These are phyloP conservation scores for Epinotia ramella DNA, from an alignment of 2,888 invertebrate species.

Conservation along the genomic window DNA sequence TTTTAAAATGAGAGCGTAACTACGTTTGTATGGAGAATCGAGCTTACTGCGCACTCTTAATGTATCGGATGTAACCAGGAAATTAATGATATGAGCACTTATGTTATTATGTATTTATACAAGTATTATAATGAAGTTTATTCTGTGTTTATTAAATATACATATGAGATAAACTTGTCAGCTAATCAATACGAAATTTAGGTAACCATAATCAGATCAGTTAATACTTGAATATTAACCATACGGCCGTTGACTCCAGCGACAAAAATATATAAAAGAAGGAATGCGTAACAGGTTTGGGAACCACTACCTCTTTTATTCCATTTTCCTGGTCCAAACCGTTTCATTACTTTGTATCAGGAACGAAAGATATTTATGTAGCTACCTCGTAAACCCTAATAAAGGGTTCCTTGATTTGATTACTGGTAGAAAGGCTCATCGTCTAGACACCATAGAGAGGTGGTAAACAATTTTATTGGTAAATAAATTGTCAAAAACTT, in stretches of 20 bases:
- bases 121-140: too few relatives aligned
- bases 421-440: neutral
- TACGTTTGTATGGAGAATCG: too few relatives aligned
- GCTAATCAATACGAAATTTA: neutral
- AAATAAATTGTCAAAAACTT: neutral
- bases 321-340: conserved; percentile 34
- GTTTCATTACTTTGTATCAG: conserved; percentile 22
- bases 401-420: neutral
- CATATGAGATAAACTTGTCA: neutral
- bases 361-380: conserved; percentile 7
- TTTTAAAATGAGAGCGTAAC: too few relatives aligned
- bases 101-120: neutral
- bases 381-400: conserved; percentile 14
- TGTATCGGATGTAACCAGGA: conserved; percentile 19
- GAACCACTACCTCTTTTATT: conserved; percentile 31
- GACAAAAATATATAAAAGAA: conserved; percentile 31
- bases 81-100: neutral
- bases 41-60: too few relatives aligned
- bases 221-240: neutral
- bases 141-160: neutral
- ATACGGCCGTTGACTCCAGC: conserved; percentile 28
- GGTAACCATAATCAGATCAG: neutral
- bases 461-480: neutral
- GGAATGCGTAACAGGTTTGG: conserved; percentile 43
- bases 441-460: neutral